Percentiles rank a stretch among this genome's conserved stretches.
phyloP scores from a whole-genome alignment of 2,888 invertebrate genomes.

The Nemotelus nigrinus region DNA sequence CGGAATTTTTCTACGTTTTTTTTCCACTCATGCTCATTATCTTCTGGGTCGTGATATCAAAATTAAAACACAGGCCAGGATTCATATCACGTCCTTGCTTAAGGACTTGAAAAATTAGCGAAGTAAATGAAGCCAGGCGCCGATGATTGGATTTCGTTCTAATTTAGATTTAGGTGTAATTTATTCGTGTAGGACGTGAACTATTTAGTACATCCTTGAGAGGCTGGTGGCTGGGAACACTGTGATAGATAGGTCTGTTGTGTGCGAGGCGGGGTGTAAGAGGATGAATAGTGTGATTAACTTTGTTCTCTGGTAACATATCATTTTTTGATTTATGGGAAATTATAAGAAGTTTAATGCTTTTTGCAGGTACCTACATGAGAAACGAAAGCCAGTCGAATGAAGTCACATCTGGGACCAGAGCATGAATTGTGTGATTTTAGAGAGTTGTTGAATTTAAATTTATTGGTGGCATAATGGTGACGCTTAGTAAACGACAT shows the following conservation, averaged over 20 bases:
- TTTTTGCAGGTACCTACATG: neutral
- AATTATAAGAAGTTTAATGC: neutral
- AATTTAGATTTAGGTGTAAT: slow-evolving; percentile 57
- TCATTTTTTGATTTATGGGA: slow-evolving; percentile 9
- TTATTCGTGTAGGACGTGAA: slow-evolving; percentile 52
- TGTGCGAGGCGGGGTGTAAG: neutral
- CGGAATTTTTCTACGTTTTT: slow-evolving; percentile 15
- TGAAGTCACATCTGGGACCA: too few relatives aligned
- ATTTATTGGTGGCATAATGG: too few relatives aligned
- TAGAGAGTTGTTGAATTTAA: too few relatives aligned
- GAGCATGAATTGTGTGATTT: too few relatives aligned
- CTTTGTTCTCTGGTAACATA: neutral
- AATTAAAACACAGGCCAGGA: slow-evolving; percentile 47
- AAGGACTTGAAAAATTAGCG: slow-evolving; percentile 62
- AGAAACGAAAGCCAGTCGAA: too few relatives aligned
- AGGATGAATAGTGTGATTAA: neutral
- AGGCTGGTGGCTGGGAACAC: neutral
- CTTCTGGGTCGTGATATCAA: neutral
- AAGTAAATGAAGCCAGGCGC: slow-evolving; percentile 54
- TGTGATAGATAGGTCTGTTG: neutral
- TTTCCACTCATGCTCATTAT: slow-evolving; percentile 29
- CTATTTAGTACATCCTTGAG: slow-evolving; percentile 24
- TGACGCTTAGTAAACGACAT: too few relatives aligned
- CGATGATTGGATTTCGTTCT: slow-evolving; percentile 52
- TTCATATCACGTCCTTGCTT: slow-evolving; percentile 62